phyloP scores from a whole-genome alignment of 2,797 vertebrate genomes.

The Cetoscarus ocellatus region DNA sequence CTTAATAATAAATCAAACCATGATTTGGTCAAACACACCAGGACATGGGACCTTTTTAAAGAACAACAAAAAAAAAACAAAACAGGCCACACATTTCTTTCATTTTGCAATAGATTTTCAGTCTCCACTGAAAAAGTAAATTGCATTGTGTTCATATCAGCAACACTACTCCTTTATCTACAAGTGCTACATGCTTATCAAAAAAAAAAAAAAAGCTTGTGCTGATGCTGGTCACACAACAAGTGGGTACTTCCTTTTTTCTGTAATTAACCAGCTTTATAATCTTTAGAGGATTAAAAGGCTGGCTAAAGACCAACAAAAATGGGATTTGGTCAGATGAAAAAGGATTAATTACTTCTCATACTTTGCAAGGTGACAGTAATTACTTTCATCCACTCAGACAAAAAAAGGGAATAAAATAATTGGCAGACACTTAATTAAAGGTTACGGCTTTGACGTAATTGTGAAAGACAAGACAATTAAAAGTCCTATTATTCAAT shows the following conservation, averaged over 20 bases:
- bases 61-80: too few relatives aligned
- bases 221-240: slow-evolving; percentile 48
- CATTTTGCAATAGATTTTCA: too few relatives aligned
- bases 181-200: slow-evolving; percentile 1
- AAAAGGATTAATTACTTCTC: slow-evolving; percentile 82
- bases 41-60: too few relatives aligned
- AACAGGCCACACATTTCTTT: too few relatives aligned
- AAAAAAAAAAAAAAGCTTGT: slow-evolving; percentile 7
- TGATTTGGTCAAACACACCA: too few relatives aligned
- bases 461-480: slow-evolving; percentile 86
- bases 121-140: neutral
- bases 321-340: slow-evolving; percentile 75
- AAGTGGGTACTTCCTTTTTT: slow-evolving; percentile 47
- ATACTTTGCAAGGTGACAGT: slow-evolving; percentile 79
- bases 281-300: slow-evolving; percentile 76
- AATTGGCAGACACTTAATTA: slow-evolving; percentile 83
- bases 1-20: too few relatives aligned
- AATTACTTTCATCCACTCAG: slow-evolving; percentile 80
- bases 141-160: neutral
- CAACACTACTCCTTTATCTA: neutral
- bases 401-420: slow-evolving; percentile 76
- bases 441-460: slow-evolving; percentile 80
- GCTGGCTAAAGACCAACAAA: slow-evolving; percentile 75
- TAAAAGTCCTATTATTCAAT: slow-evolving; percentile 83
- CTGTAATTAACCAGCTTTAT: slow-evolving; percentile 70